phyloP scores from a whole-genome alignment of 2,113 vertebrate genomes.

The Hystrix brachyura region DNA sequence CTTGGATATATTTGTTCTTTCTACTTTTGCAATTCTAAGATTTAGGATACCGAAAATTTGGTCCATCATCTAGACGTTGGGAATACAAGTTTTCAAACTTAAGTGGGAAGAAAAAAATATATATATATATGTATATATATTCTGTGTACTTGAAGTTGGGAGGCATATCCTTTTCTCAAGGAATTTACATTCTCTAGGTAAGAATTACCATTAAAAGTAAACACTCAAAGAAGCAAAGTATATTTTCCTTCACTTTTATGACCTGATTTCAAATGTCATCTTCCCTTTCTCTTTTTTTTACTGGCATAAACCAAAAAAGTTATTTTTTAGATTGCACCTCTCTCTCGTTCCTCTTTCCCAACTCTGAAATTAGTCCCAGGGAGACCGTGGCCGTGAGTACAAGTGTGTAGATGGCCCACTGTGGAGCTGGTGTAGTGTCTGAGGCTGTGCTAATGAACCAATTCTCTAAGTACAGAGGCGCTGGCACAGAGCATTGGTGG shows the following conservation, averaged over 20 bases:
- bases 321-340: constrained; percentile 21
- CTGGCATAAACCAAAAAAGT: neutral
- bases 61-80: neutral
- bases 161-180: neutral
- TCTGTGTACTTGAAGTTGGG: neutral
- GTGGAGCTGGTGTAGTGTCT: neutral
- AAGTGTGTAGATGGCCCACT: neutral
- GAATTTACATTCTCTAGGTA: constrained; percentile 11
- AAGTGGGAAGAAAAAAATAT: neutral
- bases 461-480: neutral
- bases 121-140: neutral
- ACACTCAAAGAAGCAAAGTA: constrained; percentile 19
- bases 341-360: constrained; percentile 17
- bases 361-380: constrained; percentile 71
- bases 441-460: constrained; percentile 60
- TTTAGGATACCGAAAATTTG: neutral
- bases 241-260: constrained; percentile 17
- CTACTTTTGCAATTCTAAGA: neutral
- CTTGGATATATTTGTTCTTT: neutral
- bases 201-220: constrained; percentile 43
- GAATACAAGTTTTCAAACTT: neutral
- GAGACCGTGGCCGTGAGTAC: constrained; percentile 18
- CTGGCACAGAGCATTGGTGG: neutral
- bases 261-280: neutral
- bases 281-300: neutral